Evolutionary conservation across 2,113 vertebrate genomes (phyloP).

Genomic region (Cervus canadensis): DNA sequence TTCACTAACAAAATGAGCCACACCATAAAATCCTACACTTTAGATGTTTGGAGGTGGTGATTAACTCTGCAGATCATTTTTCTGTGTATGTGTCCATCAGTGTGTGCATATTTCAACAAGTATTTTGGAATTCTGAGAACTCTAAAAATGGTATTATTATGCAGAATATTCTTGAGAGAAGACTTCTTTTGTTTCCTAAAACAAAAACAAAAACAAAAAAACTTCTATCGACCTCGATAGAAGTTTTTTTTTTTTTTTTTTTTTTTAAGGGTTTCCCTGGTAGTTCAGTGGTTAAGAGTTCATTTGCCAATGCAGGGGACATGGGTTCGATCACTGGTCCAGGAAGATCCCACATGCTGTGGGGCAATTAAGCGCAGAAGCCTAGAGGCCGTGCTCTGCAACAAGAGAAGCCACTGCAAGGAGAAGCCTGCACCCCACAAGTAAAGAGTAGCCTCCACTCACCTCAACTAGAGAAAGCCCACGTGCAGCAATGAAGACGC

Average conservation of each 20-base stretch:
- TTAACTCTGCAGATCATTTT: not conserved
- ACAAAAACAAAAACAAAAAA: not conserved
- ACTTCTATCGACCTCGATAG: not conserved
- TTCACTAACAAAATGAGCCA: not conserved
- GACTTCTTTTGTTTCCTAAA: not conserved
- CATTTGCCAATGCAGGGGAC: not conserved
- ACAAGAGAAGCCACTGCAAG: not conserved
- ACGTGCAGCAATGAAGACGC: not conserved
- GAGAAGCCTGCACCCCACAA: not conserved
- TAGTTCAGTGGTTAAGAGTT: not conserved
- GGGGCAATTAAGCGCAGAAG: not conserved
- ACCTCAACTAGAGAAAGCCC: not conserved
- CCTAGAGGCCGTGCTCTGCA: accelerated
- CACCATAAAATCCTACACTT: not conserved
- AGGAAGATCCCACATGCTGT: not conserved
- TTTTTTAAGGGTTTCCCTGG: not conserved
- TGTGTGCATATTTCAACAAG: not conserved
- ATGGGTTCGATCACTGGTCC: not conserved
- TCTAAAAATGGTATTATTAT: not conserved
- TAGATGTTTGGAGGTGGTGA: not conserved
- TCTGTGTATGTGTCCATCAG: not conserved
- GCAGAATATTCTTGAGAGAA: not conserved
- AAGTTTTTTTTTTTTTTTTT: not conserved
- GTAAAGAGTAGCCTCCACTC: not conserved
- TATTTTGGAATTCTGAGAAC: not conserved